Base-by-base conservation (phyloP, 2,888 invertebrate species). In the Thereva unica region DNA sequence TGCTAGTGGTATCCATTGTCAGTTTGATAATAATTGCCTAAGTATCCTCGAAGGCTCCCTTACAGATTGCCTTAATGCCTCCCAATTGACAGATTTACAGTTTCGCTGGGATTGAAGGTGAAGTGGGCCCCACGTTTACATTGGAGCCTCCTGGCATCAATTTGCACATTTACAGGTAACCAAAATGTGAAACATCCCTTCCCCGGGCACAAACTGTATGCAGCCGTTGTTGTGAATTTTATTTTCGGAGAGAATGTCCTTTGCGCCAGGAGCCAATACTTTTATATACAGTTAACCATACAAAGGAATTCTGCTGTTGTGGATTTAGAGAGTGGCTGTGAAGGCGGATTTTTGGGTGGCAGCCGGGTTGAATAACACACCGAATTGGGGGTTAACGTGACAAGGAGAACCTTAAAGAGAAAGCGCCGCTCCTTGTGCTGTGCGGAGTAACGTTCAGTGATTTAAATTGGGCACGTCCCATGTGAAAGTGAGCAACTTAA, bases 81-180 rank as follows among this genome's bases (percentile, higher is more conserved):
- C 45, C 57, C 45, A 34, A 42, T 47, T 38, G 57, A 44, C 38
- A 59, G 57, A 59, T 59, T 59, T 59, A 45, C 57, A 59, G 47
- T 59, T 59, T 47, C 47, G 47, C 37, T 45, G n/a, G 38, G 37
- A 47, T 47, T 47, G 37, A 57, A 47, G 4, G 23, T 23, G 23
- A 23, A 50, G 5, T 50, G 50, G 23, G 9, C 23, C 5, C 23
- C 5, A 34, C 50, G 23, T 50, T 50, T 50, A 50, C 50, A 50
- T 23, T 50, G n/a, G 23, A 50, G 34, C 23, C 23, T 50, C 50
- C 50, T 50, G 6, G 7, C 6, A 4, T 53, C 57, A 66, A 66
- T 66, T 66, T 59, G 47, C 59, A 59, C 59, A 50, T 53, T 66
- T 40, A 44, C 53, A 52, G 66, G 66, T 59, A 66, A 59, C 66